Base-by-base conservation (phyloP, 1,140 invertebrate genomes). In the Tetramorium parvispinum region DNA sequence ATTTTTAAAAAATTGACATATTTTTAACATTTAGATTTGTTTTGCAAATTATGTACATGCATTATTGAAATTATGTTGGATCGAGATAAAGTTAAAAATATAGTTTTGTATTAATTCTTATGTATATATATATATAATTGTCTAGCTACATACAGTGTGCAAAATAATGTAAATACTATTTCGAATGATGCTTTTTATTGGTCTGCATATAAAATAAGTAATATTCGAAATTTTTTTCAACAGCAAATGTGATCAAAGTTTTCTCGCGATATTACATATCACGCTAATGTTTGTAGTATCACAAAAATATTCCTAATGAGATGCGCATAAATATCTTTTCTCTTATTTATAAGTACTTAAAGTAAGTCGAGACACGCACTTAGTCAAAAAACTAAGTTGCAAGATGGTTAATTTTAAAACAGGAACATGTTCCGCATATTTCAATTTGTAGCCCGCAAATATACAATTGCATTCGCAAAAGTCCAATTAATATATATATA, bases 261-360 rank as follows among this genome's bases (percentile, higher is more conserved):
- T 61, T 27, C 1, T 68, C 24, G 5, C 1, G 2, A 3, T 32
- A 27, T 59, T 46, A 63, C 32, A 21, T 49, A 86, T 63, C 46
- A 51, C 6, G 24, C 70, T 21, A 16, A 24, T 7, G 6, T 21
- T 76, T 61, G 8, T 61, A 79, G 32, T 76, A 21, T 85, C 68
- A 89, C 75, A 88, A 88, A 85, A 89, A 70, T 88, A 86, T 13
- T 79, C 73, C 13, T 32, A 68, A 24, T 81, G 5, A 8, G 13
- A 88, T 70, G 77, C 51, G 43, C 73, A 24, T 10, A 59, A 59
- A 59, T 66, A 73, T 55, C 51, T 79, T 24, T 57, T 21, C 21
- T 13, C 21, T 53, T 53, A 57, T 21, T 68, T 75, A 78, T 65
- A 63, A 8, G 43, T 49, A 83, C 13, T 81, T 65, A 78, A 81